phyloP scores from a whole-genome alignment of 2,113 vertebrate species.

The Bubo scandiacus region DNA sequence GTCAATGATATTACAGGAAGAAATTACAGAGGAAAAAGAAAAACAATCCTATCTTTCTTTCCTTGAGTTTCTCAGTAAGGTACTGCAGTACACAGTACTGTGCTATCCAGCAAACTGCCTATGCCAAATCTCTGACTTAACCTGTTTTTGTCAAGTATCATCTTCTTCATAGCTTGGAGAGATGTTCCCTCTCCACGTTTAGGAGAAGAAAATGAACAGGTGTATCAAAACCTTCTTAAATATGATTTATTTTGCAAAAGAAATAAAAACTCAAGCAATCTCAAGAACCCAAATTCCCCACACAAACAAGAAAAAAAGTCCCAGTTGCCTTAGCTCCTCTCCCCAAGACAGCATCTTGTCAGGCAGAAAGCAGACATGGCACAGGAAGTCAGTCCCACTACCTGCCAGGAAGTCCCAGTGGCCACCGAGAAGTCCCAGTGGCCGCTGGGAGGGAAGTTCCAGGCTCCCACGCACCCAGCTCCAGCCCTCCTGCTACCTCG shows the following conservation, averaged over 20 bases:
- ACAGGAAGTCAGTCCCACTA: not conserved
- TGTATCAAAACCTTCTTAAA: not conserved
- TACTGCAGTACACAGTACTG: not conserved
- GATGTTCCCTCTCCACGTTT: not conserved
- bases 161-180: not conserved
- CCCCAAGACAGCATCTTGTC: accelerated
- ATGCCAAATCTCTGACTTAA: not conserved
- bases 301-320: not conserved
- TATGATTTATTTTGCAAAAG: not conserved
- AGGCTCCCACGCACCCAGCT: accelerated
- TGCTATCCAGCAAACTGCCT: not conserved
- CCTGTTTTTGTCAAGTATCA: not conserved
- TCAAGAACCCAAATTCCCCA: not conserved
- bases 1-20: not conserved
- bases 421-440: too few species aligned
- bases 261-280: not conserved
- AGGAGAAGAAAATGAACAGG: not conserved
- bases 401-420: not conserved
- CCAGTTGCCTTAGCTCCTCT: not conserved
- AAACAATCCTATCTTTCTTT: not conserved
- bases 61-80: not conserved
- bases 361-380: not conserved
- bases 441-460: too few species aligned
- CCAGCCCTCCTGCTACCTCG: not conserved
- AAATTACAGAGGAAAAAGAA: not conserved